These are phyloP conservation scores for Sebastes steindachneri DNA, from an alignment of 2,797 vertebrate species.

Conservation along the genomic window DNA sequence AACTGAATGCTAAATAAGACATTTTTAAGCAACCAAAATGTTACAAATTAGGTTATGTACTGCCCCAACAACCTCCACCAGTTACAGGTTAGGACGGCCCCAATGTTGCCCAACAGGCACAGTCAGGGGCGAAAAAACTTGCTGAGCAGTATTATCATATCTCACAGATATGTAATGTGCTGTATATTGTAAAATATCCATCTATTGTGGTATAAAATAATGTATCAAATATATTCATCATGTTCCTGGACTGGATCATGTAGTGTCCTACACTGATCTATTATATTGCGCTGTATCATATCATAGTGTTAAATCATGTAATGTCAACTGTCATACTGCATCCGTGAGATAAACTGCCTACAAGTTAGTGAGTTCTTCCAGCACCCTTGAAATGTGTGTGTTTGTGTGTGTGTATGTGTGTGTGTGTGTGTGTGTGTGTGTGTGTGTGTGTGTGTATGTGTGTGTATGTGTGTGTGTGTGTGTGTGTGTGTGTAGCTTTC, in stretches of 20 bases:
- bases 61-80: neutral
- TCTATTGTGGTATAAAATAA: neutral
- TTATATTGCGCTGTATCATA: neutral
- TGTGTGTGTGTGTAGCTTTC: neutral
- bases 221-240: neutral
- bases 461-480: neutral
- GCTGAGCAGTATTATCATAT: neutral
- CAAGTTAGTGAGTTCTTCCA: constrained; percentile 1
- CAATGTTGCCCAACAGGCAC: neutral
- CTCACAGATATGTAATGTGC: neutral
- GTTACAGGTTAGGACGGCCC: neutral
- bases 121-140: neutral
- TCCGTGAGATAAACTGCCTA: constrained; percentile 35
- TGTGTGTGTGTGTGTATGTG: neutral
- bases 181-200: neutral
- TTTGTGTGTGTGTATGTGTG: neutral
- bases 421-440: neutral
- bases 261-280: neutral
- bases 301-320: constrained; percentile 22
- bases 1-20: too few species aligned
- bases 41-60: neutral
- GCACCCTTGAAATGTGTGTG: constrained; percentile 21
- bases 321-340: constrained; percentile 5
- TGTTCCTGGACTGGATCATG: neutral
- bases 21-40: neutral